Evolutionary conservation across 2,113 vertebrate genomes (phyloP), one percentile per base, ranked within the genome.

Genomic region (Narcine bancroftii): DNA sequence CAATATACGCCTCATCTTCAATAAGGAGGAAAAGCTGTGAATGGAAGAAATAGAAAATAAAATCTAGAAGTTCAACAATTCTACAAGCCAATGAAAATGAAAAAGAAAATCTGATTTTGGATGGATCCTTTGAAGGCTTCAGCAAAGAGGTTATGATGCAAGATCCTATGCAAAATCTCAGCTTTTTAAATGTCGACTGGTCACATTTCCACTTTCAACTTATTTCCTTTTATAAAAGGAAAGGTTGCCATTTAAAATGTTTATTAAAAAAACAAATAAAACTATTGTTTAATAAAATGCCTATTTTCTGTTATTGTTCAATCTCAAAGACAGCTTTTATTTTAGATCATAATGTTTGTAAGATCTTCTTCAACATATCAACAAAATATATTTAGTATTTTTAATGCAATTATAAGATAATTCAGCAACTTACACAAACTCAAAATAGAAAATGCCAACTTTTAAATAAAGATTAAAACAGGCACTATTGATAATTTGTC

Each of bases 371-470:
- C 39, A 69, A 71, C 42, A 33, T 47, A 91, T 91, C 39, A 69
- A n/a, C 13, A 60, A 91, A 69, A 42, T 26, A 65, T 65, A 63
- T 33, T 39, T 65, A 15, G 19, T 87, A 60, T 66, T 36, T 89
- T 63, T n/a, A 91, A 91, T 26, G 11, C 89, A 29, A 91, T 39
- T 91, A 66, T 69, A 39, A 91, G 89, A 42, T 45, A 91, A 69
- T 21, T 45, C 89, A 71, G 42, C 11, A 47, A 91, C 45, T 65
- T 24, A 26, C 42, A 91, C 69, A 69, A 47, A 42, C 42, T 69
- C 45, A 91, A 91, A 91, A 66, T 69, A 47, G 2, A 91, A 91
- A 91, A 91, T 6, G 29, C 17, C 9, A 91, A 91, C 85, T 89
- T 15, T 26, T 63, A 89, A 60, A 87, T 66, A 89, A 89, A 85